These are phyloP conservation scores for Phacellophora camtschatica DNA, from an alignment of 30 jellyfish, hydroid and myxozoan species.

Conservation along the genomic window DNA sequence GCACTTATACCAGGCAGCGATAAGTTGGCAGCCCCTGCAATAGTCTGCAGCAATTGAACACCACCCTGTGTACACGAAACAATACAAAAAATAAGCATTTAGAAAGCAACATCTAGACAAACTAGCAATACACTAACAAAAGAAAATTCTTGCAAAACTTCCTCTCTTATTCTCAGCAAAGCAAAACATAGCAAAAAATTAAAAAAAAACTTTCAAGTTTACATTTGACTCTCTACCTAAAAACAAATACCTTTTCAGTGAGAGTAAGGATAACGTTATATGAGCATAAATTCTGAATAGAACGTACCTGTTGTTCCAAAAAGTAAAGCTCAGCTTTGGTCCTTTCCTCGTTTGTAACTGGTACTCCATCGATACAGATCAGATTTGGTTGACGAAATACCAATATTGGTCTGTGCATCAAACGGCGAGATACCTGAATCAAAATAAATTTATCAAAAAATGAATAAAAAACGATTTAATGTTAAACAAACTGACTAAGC, in stretches of 20 bases:
- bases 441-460: background rate
- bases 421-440: conserved; percentile 83
- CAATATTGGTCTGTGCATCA: conserved; percentile 88
- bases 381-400: conserved; percentile 88
- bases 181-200: too few species aligned
- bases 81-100: too few species aligned
- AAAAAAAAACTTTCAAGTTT: too few species aligned
- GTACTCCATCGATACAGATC: conserved; percentile 87
- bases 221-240: too few species aligned
- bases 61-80: conserved; percentile 63
- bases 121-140: too few species aligned
- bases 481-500: background rate
- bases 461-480: background rate
- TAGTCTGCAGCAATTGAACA: conserved; percentile 48
- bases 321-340: conserved; percentile 91
- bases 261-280: too few species aligned
- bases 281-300: too few species aligned
- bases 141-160: too few species aligned
- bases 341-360: conserved; percentile 91
- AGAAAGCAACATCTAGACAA: too few species aligned
- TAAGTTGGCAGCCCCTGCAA: conserved; percentile 57
- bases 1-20: conserved; percentile 53
- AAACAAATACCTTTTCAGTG: too few species aligned
- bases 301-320: conserved; percentile 86
- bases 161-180: too few species aligned